Conservation (phyloP, 2,888 invertebrate species). For the Netelia virgata region DNA sequence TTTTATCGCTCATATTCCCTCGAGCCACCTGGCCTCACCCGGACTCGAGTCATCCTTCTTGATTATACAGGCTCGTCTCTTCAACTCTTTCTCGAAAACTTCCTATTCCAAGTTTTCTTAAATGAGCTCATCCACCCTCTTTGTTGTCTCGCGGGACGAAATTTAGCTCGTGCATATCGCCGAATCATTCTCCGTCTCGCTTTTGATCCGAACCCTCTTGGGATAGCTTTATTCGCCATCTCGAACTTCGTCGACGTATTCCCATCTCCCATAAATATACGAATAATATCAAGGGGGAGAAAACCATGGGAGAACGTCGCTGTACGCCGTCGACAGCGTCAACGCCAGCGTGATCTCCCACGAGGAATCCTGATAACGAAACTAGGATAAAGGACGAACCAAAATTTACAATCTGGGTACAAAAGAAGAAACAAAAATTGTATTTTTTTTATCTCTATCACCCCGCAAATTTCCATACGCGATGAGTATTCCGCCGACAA, state of each 20-base stretch:
- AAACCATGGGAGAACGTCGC: not conserved
- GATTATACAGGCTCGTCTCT: too few relatives aligned
- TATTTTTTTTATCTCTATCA: not conserved
- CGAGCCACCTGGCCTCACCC: too few relatives aligned
- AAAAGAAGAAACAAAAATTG: not conserved
- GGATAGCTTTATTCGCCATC: too few relatives aligned
- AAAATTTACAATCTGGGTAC: too few relatives aligned
- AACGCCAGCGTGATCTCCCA: too few relatives aligned
- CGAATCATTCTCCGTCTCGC: not conserved
- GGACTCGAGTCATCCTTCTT: too few relatives aligned
- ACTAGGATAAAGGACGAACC: too few relatives aligned
- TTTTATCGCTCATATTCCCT: too few relatives aligned
- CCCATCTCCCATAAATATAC: not conserved
- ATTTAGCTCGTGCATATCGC: not conserved
- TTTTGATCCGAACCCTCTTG: not conserved
- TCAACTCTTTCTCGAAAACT: too few relatives aligned
- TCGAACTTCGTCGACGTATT: not conserved
- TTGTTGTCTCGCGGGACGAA: not conserved
- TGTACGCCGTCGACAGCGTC: too few relatives aligned
- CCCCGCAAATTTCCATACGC: constrained; percentile 30
- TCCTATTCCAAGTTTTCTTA: too few relatives aligned
- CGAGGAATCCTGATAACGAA: too few relatives aligned
- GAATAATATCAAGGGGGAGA: not conserved
- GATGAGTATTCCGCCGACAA: constrained; percentile 16
- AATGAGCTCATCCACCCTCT: not conserved